Conservation (phyloP, 2,113 vertebrate genomes). For the Corydoras sp. region DNA sequence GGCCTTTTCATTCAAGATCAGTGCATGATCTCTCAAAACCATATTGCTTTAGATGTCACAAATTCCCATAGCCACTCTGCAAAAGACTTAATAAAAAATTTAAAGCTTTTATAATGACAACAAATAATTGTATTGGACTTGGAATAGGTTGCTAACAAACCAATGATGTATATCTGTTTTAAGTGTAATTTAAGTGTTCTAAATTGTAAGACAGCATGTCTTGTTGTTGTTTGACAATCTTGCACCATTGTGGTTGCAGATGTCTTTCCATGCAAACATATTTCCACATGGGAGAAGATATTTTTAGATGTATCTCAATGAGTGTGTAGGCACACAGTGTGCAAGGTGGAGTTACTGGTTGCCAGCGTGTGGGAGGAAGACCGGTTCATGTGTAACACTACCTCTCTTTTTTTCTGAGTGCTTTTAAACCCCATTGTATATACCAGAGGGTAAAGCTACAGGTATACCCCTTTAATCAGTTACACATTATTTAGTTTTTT, state of each 20-base stretch:
- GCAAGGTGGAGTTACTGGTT: constrained; percentile 33
- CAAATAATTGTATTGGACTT: no score
- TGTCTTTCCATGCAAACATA: constrained; percentile 27
- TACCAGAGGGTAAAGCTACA: not conserved
- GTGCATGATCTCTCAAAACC: no score
- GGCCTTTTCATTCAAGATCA: no score
- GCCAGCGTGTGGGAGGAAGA: constrained; percentile 52
- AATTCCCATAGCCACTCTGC: no score
- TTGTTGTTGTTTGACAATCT: not conserved
- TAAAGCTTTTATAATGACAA: no score
- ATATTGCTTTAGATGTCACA: no score
- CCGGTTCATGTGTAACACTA: constrained; percentile 56
- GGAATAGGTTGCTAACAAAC: no score
- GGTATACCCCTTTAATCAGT: not conserved
- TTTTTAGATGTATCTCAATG: constrained; percentile 27
- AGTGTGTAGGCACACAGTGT: constrained; percentile 48
- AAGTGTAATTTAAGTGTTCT: no score
- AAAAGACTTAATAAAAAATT: no score
- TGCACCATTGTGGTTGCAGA: constrained; percentile 29
- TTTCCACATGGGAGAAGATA: constrained; percentile 25
- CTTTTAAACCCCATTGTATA: not conserved
- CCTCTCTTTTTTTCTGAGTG: not conserved
- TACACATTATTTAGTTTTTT: not conserved
- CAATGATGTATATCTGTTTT: no score
- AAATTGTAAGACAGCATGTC: no score